Conservation (phyloP, 64 coral and sea anemone genomes). For the Montipora foliosa region DNA sequence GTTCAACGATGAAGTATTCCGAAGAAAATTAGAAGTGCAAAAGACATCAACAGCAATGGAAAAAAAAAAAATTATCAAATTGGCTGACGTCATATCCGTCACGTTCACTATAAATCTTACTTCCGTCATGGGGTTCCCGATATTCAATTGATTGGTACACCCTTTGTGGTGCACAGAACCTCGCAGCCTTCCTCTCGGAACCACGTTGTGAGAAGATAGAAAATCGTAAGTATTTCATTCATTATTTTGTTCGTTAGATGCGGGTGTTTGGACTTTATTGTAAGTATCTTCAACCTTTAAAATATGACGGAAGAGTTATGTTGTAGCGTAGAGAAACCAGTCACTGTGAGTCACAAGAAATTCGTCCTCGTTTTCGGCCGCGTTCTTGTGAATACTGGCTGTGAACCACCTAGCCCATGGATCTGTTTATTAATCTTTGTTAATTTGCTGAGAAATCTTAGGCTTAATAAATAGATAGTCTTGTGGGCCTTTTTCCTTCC, state of each 20-base stretch:
- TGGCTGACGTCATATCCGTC: slow-evolving; percentile 46
- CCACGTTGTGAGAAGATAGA: slow-evolving; percentile 76
- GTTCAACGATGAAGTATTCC: background rate
- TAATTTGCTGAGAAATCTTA: background rate
- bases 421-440: background rate
- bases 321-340: background rate
- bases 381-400: background rate
- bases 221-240: slow-evolving; percentile 32
- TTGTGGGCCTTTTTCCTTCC: background rate
- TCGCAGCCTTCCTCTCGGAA: slow-evolving; percentile 83
- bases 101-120: slow-evolving; percentile 5
- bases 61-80: background rate
- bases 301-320: background rate
- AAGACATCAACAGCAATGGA: background rate
- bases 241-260: background rate
- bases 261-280: background rate
- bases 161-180: slow-evolving; percentile 48
- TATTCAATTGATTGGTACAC: slow-evolving; percentile 51
- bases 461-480: background rate
- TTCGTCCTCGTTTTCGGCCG: background rate
- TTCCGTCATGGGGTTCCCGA: slow-evolving; percentile 40
- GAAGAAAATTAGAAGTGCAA: background rate
- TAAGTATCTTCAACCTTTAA: too few species aligned
- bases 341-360: too few species aligned
- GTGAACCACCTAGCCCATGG: background rate